Conservation (phyloP, 2,113 vertebrate genomes). For the Halichoerus grypus region DNA sequence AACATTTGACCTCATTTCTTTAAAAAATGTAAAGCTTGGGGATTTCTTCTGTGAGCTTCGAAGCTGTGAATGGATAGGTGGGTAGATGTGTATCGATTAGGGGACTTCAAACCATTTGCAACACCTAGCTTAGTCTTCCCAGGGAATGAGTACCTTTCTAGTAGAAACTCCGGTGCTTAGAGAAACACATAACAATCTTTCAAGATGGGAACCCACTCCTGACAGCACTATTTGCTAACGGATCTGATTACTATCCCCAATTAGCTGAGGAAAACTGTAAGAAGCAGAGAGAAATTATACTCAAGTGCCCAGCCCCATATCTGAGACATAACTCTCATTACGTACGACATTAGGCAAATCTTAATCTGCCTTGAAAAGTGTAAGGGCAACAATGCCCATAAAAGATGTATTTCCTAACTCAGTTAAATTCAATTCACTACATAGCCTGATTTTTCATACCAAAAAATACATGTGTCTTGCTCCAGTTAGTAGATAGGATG, state of each 20-base stretch:
- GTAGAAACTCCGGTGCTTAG: neutral
- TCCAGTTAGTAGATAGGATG: neutral
- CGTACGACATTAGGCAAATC: neutral
- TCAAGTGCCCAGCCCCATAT: neutral
- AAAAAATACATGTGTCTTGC: neutral
- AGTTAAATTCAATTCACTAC: constrained; percentile 45
- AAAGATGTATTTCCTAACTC: constrained; percentile 48
- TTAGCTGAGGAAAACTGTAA: constrained; percentile 25
- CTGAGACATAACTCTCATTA: neutral
- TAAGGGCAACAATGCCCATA: constrained; percentile 33
- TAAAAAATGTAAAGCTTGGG: constrained; percentile 32
- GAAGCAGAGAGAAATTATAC: neutral
- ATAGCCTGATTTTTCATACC: neutral
- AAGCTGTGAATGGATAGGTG: neutral
- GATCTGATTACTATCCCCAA: constrained; percentile 25
- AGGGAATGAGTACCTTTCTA: neutral
- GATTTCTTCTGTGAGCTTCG: neutral
- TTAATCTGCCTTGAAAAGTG: constrained; percentile 4
- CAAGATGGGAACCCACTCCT: constrained; percentile 49
- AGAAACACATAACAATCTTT: neutral
- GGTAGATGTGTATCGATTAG: neutral
- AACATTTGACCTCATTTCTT: constrained; percentile 59
- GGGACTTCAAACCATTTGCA: constrained; percentile 30
- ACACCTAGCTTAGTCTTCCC: neutral
- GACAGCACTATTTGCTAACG: constrained; percentile 22